Conservation (phyloP, 2,797 vertebrate genomes). For the Mus minutoides region DNA sequence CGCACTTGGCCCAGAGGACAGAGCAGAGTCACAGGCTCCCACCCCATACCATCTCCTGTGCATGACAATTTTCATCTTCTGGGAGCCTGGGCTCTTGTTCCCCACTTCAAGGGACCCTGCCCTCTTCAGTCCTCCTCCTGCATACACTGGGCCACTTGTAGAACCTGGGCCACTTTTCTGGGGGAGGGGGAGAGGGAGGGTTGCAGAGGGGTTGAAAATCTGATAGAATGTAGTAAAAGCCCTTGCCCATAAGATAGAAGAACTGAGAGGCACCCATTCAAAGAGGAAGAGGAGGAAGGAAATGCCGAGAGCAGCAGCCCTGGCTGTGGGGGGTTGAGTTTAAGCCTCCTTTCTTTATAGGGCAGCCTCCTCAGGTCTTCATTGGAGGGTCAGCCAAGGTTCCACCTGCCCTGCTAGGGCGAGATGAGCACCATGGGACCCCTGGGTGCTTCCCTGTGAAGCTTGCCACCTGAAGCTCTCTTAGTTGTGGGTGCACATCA, state of each 20-base stretch:
- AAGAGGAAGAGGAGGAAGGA: neutral
- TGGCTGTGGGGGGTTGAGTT: neutral
- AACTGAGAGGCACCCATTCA: neutral
- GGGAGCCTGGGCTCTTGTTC: no score
- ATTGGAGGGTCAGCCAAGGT: no score
- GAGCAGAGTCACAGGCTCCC: neutral
- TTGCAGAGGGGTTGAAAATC: neutral
- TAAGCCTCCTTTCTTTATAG: neutral
- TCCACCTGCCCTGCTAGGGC: neutral
- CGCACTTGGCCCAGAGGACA: neutral
- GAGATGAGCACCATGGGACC: neutral
- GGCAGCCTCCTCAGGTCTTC: neutral
- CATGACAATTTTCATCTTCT: neutral
- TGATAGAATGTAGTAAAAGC: neutral
- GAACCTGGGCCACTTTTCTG: neutral
- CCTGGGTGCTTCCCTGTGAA: neutral
- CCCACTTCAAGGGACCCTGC: neutral
- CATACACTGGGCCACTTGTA: neutral
- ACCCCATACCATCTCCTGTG: fast-evolving
- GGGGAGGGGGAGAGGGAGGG: fast-evolving
- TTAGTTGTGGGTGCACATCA: neutral
- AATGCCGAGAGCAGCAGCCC: neutral
- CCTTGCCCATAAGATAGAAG: neutral
- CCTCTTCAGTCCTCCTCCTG: neutral
- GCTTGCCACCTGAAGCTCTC: neutral